phyloP scores from a whole-genome alignment of 2,888 invertebrate species.

The Ametastegia equiseti region DNA sequence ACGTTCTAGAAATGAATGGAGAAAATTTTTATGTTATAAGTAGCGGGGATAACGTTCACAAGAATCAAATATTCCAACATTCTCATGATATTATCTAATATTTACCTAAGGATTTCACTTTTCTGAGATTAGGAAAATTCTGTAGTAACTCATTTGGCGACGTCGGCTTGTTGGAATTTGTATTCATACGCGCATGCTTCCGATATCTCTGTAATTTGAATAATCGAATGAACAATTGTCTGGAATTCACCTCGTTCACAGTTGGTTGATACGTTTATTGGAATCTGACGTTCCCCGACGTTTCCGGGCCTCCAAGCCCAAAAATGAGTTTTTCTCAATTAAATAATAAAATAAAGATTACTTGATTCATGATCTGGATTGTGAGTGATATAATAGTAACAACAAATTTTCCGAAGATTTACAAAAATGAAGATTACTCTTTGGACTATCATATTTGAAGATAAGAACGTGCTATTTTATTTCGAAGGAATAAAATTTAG shows the following conservation, averaged over 20 bases:
- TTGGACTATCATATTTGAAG: too few species aligned
- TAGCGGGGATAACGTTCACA: neutral
- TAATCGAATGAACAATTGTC: neutral
- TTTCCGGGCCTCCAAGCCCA: too few species aligned
- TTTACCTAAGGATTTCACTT: slow-evolving; percentile 74
- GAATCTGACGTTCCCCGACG: too few species aligned
- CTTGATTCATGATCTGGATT: too few species aligned
- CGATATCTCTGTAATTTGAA: slow-evolving; percentile 75
- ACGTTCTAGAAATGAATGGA: slow-evolving; percentile 72
- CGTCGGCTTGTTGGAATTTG: slow-evolving; percentile 67
- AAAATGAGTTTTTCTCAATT: too few species aligned
- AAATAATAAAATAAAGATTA: too few species aligned
- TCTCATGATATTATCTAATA: neutral
- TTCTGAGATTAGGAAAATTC: slow-evolving; percentile 75
- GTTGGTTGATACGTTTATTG: too few species aligned
- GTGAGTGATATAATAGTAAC: too few species aligned
- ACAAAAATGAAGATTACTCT: too few species aligned
- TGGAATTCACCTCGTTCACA: neutral
- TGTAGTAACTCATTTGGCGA: slow-evolving; percentile 73
- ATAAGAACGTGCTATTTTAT: too few species aligned
- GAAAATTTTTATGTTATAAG: neutral
- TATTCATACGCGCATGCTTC: slow-evolving; percentile 76
- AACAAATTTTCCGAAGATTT: too few species aligned
- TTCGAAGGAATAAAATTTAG: too few species aligned
- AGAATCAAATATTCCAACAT: neutral